Evolutionary conservation across 1,140 invertebrate species (phyloP), one percentile per base, ranked within the genome.

Genomic region (Lasioglossum baleicum): DNA sequence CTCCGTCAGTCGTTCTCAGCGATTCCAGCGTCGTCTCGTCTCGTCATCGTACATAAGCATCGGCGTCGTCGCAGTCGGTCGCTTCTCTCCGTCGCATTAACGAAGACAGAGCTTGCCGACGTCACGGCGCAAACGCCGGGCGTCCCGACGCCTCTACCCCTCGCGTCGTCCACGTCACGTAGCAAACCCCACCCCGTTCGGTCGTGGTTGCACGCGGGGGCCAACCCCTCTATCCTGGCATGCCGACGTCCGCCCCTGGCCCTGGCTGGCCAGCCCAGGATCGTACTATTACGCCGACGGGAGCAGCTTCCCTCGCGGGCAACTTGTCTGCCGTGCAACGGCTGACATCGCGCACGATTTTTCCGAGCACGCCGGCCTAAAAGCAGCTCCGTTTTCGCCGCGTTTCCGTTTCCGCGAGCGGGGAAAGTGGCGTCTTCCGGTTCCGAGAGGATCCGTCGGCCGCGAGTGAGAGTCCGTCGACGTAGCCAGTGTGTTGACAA

Each of bases 101-200:
- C 40, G 61, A 84, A 51, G 66, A 66, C 8, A 31, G 60, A 31
- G 40, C 5, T 2, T 1, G 1, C 22, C 20, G 56, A 31, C 53
- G 69, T 31, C 17, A 79, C 11, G 74, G 87, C 89, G 89, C 88
- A 88, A 82, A 89, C 88, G 88, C 86, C 83, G 48, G 60, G 75
- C 83, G 86, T 83, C 81, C 77, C 76, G 78, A 84, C 81, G 83
- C 53, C 84, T 75, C 81, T 81, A 68, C 65, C 84, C 87, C 82
- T 75, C 75, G 72, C 31, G 13, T n/a, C 60, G 66, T 58, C 70
- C 74, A 58, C 67, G 44, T 48, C 44, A 10, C 44, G 11, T 13
- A 13, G 10, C 44, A 83, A 81, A 85, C 87, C 84, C 87, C 84
- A 84, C 87, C 76, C 83, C 82, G 78, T 76, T 60, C 76, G 81